These are phyloP conservation scores for Zelostemma sp. DNA, from an alignment of 1,140 invertebrate species.

Conservation along the genomic window DNA sequence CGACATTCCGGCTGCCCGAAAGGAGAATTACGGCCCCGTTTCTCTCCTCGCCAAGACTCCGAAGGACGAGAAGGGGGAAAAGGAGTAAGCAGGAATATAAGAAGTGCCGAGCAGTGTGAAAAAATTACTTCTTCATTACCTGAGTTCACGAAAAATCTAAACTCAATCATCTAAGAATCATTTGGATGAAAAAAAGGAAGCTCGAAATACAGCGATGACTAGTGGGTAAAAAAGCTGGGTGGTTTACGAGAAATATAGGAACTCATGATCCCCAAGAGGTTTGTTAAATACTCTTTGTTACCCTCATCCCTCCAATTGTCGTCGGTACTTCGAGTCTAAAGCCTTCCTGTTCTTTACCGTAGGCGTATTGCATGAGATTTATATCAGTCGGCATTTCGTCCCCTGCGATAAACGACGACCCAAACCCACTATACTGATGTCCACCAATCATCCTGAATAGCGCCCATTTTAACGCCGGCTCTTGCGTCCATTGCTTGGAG, in stretches of 20 bases:
- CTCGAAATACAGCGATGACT: no score
- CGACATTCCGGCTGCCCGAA: constrained; percentile 49
- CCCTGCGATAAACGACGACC: not conserved
- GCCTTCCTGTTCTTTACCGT: not conserved
- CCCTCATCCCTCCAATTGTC: no score
- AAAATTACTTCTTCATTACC: not conserved
- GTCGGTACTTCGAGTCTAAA: no score
- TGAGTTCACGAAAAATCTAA: not conserved
- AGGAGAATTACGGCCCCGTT: constrained; percentile 38
- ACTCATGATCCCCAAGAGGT: no score
- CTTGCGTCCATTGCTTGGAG: not conserved
- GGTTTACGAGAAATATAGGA: no score
- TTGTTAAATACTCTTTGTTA: no score
- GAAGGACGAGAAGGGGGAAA: constrained; percentile 9
- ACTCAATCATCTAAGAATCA: no score
- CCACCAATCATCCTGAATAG: not conserved
- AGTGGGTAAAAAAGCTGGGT: no score
- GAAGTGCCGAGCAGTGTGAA: not conserved
- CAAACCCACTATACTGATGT: not conserved
- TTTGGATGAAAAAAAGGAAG: no score
- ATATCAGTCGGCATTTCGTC: not conserved
- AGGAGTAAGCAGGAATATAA: constrained; percentile 9
- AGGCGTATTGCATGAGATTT: not conserved
- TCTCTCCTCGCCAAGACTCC: constrained; percentile 22
- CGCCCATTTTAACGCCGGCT: not conserved